These are phyloP conservation scores for Megastigmus dorsalis DNA, from an alignment of 2,888 invertebrate species.

Conservation along the genomic window DNA sequence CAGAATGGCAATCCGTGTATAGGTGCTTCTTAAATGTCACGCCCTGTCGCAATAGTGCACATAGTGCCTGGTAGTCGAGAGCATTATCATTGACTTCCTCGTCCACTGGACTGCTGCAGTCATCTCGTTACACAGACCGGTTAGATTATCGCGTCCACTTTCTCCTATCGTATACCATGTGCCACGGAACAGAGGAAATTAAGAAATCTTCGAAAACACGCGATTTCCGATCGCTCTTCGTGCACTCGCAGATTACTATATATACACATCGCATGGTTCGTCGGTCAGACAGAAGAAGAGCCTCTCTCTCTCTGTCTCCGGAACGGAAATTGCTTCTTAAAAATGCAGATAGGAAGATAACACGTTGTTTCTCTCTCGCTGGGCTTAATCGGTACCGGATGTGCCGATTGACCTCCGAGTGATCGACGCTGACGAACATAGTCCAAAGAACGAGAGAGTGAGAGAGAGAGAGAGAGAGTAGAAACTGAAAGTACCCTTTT, in stretches of 20 bases:
- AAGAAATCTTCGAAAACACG: constrained; percentile 37
- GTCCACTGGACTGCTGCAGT: no score
- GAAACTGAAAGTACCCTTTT: constrained; percentile 40
- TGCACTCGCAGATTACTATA: background rate
- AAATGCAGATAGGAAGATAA: constrained; percentile 47
- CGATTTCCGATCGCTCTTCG: constrained; percentile 27
- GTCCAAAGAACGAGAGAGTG: background rate
- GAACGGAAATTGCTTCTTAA: constrained; percentile 49
- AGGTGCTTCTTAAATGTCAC: constrained; percentile 21
- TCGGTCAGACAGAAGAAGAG: background rate
- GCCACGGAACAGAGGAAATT: constrained; percentile 31
- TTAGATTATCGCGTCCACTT: background rate
- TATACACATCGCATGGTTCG: no score
- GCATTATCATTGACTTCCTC: constrained; percentile 32
- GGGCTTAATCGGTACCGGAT: constrained; percentile 70
- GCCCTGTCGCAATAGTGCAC: constrained; percentile 29
- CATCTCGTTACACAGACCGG: constrained; percentile 18
- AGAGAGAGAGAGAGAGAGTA: constrained; percentile 22
- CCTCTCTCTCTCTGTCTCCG: background rate
- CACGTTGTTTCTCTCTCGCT: no score
- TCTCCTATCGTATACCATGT: background rate
- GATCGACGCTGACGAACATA: constrained; percentile 43
- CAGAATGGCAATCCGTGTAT: no score
- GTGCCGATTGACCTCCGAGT: constrained; percentile 68
- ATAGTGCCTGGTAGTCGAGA: constrained; percentile 18